Evolutionary conservation across 1,140 invertebrate genomes (phyloP), one percentile per base, ranked within the genome.

Genomic region (Procambarus clarkii): DNA sequence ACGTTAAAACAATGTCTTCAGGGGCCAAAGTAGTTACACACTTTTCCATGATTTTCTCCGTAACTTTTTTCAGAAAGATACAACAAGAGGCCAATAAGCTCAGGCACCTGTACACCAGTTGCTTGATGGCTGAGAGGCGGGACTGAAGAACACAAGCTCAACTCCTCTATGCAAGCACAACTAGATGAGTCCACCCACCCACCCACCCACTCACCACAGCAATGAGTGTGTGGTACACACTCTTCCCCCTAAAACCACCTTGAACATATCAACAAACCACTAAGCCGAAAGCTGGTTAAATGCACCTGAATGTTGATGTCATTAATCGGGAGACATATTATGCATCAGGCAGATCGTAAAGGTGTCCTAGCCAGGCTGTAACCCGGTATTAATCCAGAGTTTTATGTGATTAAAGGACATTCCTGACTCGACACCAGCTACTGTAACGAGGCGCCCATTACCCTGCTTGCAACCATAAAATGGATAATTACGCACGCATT

Each of bases 381-480:
- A 83, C 60, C 81, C 81, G 15, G 60, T 69, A 69, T 83, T 83
- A 69, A 83, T 83, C 34, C 13, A 45, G 69, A 15, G 60, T 34
- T 83, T 83, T 64, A 83, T 69, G 81, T 83, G 58, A 83, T 83
- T 83, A 83, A 83, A 69, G 60, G 58, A 83, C 81, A 46, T 34
- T 46, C 81, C 69, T 69, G 44, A 1, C 45, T 77, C 60, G 8
- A 69, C 21, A 44, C 82, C n/a, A 44, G 58, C 81, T 58, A 83
- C 50, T 64, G 81, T 64, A 83, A 83, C 44, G n/a, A 45, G 50
- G 54, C 7, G 44, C 15, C 44, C 50, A 64, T 46, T 44, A 83
- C 58, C n/a, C 54, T 15, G n/a, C 34, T 64, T n/a, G 13, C 4
- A 48, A 80, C 21, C 21, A 48, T n/a, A 48, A 48, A 48, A 48